These are phyloP conservation scores for Phengaris arion DNA, from an alignment of 2,888 invertebrate species.

Conservation along the genomic window DNA sequence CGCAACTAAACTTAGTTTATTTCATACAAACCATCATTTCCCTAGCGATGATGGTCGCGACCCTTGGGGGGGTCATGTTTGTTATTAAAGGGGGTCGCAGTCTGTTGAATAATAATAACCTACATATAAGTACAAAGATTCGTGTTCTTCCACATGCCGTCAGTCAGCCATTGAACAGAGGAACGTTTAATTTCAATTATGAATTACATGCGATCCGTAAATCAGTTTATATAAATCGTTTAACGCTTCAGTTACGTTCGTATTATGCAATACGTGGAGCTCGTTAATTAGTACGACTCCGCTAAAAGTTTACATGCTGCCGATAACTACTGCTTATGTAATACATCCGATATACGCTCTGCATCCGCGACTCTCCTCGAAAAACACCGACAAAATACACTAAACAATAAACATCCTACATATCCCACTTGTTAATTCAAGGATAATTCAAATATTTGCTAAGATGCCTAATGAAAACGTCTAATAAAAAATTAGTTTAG, in stretches of 20 bases:
- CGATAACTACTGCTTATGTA: conserved; percentile 4
- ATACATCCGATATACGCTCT: not conserved
- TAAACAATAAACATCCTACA: not conserved
- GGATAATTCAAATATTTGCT: not conserved
- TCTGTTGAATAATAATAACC: too few relatives aligned
- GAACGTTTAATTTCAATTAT: conserved; percentile 1
- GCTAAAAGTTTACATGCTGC: conserved; percentile 9
- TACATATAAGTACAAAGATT: too few relatives aligned
- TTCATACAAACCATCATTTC: not conserved
- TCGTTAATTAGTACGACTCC: not conserved
- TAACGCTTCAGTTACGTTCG: conserved; percentile 14
- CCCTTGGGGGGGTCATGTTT: too few relatives aligned
- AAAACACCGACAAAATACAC: too few relatives aligned
- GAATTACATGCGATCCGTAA: not conserved
- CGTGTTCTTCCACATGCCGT: not conserved
- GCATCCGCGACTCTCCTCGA: not conserved
- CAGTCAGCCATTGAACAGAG: not conserved
- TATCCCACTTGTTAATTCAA: not conserved
- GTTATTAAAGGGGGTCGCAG: too few relatives aligned
- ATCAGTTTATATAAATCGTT: conserved; percentile 20
- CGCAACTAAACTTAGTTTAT: not conserved
- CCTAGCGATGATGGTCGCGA: too few relatives aligned
- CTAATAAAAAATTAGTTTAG: not conserved
- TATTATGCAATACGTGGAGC: not conserved
- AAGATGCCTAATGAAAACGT: not conserved